Conservation (phyloP, 2,888 invertebrate species). For the Thera obeliscata region DNA sequence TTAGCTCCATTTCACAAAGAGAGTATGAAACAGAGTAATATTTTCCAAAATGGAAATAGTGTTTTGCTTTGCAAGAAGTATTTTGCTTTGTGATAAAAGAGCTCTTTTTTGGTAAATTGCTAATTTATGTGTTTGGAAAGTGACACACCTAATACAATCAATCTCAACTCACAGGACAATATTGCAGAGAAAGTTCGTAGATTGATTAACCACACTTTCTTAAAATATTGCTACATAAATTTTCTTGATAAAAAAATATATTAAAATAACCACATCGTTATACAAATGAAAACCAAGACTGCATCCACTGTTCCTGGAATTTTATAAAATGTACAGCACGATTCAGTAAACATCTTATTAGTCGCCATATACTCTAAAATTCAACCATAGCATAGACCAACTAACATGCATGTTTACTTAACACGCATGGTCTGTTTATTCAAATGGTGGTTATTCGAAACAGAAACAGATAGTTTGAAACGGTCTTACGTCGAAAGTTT, state of each 20-base stretch:
- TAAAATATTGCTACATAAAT: not conserved
- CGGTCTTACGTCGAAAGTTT: slow-evolving; percentile 3
- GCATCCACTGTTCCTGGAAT: too few species aligned
- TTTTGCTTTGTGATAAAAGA: not conserved
- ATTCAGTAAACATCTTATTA: not conserved
- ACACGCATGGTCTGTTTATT: slow-evolving; percentile 12
- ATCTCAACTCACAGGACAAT: not conserved
- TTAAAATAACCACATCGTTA: not conserved
- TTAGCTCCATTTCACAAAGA: slow-evolving; percentile 4
- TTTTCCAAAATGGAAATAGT: too few species aligned
- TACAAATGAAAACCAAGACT: not conserved
- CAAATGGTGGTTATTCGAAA: slow-evolving; percentile 1
- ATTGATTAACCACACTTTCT: slow-evolving; percentile 31
- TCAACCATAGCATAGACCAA: not conserved
- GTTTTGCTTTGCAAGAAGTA: too few species aligned
- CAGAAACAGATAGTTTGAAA: slow-evolving; percentile 8
- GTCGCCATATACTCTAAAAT: not conserved
- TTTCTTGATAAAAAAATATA: not conserved
- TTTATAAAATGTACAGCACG: too few species aligned
- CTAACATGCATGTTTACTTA: not conserved
- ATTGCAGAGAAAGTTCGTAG: slow-evolving; percentile 13
- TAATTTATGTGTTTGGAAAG: slow-evolving; percentile 3
- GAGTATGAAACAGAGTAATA: not conserved
- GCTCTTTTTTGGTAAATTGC: not conserved
- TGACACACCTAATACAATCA: not conserved